Percentiles rank a stretch among this genome's conserved stretches.
phyloP scores from a whole-genome alignment of 2,888 invertebrate species.

The Yponomeuta cagnagella region DNA sequence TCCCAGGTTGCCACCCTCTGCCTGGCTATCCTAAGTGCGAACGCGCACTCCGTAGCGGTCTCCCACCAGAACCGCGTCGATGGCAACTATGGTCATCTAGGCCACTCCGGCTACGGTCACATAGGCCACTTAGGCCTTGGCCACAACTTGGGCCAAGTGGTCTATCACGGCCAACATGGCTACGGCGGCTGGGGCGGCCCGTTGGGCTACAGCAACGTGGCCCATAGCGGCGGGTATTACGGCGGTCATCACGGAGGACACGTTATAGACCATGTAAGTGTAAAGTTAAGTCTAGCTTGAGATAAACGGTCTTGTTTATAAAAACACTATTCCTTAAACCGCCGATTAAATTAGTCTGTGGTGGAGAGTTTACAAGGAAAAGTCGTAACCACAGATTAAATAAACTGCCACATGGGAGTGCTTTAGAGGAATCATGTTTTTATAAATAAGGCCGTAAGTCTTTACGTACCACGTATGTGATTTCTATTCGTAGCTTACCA shows the following conservation, averaged over 20 bases:
- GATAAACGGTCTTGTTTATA: too few species aligned
- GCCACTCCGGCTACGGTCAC: slow-evolving; percentile 4
- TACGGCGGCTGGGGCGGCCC: slow-evolving; percentile 18
- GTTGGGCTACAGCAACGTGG: slow-evolving; percentile 18
- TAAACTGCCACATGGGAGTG: too few species aligned
- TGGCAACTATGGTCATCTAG: slow-evolving; percentile 14
- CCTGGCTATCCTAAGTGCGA: slow-evolving; percentile 34
- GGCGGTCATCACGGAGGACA: slow-evolving; percentile 22
- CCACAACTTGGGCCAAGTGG: neutral
- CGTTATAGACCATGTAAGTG: slow-evolving; percentile 28
- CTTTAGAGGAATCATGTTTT: too few species aligned
- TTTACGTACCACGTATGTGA: too few species aligned
- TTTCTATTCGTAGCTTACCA: too few species aligned
- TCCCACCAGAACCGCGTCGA: slow-evolving; percentile 38
- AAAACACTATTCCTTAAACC: too few species aligned
- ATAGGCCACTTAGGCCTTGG: slow-evolving; percentile 10
- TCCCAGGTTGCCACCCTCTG: slow-evolving; percentile 37
- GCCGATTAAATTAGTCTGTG: too few species aligned
- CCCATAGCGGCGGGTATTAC: slow-evolving; percentile 19
- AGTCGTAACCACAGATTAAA: too few species aligned
- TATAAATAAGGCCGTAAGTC: too few species aligned
- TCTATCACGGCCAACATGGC: slow-evolving; percentile 17
- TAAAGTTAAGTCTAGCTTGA: neutral
- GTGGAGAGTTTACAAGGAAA: too few species aligned
- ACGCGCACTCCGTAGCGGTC: slow-evolving; percentile 39